Percentiles rank a stretch among this genome's conserved stretches.
Conservation (phyloP, 2,113 vertebrate genomes). For the Xyrauchen texanus region DNA sequence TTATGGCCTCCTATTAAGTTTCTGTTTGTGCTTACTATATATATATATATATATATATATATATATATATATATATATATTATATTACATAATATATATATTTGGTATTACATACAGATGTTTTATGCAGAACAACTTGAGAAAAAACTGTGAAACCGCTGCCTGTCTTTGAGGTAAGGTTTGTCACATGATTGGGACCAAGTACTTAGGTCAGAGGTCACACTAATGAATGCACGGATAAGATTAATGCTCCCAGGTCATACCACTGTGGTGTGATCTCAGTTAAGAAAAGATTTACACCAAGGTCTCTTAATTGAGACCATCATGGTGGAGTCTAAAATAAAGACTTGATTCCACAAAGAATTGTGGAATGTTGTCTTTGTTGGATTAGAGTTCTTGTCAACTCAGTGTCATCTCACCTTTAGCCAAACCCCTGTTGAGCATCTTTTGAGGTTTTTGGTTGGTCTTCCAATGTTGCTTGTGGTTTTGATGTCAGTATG, state of each 20-base stretch:
- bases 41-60: too few species aligned
- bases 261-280: slow-evolving; percentile 13
- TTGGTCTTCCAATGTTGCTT: slow-evolving; percentile 42
- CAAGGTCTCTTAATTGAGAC: neutral
- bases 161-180: slow-evolving; percentile 15
- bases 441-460: slow-evolving; percentile 57
- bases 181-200: slow-evolving; percentile 60
- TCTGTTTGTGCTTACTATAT: too few species aligned
- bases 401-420: slow-evolving; percentile 1
- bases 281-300: slow-evolving; percentile 1
- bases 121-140: neutral
- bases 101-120: too few species aligned
- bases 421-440: slow-evolving; percentile 54
- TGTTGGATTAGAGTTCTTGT: slow-evolving; percentile 5
- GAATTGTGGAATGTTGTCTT: neutral
- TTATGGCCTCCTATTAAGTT: too few species aligned
- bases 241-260: slow-evolving; percentile 45
- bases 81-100: too few species aligned
- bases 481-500: slow-evolving; percentile 63
- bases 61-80: too few species aligned
- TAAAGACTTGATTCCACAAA: slow-evolving; percentile 1
- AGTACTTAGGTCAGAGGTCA: slow-evolving; percentile 60
- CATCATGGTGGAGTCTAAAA: neutral
- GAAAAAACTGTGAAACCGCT: neutral
- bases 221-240: slow-evolving; percentile 52